Percentiles rank a stretch among this genome's conserved stretches.
phyloP scores from a whole-genome alignment of 2,113 vertebrate genomes.

The Phycodurus eques region DNA sequence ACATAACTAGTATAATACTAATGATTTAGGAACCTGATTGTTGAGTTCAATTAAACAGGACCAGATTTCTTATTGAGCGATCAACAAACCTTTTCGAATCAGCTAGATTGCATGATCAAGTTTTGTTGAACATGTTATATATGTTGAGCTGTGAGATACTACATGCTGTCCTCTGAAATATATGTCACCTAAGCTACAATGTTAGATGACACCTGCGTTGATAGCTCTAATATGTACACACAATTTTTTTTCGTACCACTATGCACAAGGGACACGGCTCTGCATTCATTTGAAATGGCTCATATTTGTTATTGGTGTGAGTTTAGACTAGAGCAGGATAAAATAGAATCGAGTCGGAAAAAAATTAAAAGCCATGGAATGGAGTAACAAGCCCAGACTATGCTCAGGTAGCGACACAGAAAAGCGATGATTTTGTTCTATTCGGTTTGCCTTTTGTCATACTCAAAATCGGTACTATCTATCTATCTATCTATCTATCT shows the following conservation, averaged over 20 bases:
- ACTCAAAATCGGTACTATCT: background rate
- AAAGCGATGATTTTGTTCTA: constrained; percentile 13
- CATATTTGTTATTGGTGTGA: background rate
- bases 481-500: background rate
- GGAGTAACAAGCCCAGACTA: constrained; percentile 25
- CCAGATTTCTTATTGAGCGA: background rate
- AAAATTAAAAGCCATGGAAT: background rate
- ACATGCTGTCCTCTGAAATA: background rate
- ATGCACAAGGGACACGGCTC: background rate
- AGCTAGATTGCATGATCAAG: background rate
- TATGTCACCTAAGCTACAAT: too few relatives aligned
- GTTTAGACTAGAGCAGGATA: too few relatives aligned
- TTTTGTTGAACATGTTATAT: background rate
- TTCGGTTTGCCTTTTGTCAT: background rate
- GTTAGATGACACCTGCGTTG: too few relatives aligned
- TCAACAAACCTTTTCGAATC: background rate
- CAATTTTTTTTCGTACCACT: too few relatives aligned
- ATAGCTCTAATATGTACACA: too few relatives aligned
- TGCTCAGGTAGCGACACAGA: constrained; percentile 10
- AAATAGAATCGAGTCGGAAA: too few relatives aligned
- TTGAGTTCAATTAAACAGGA: too few relatives aligned
- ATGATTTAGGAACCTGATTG: too few relatives aligned
- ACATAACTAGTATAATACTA: too few relatives aligned
- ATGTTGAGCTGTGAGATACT: background rate
- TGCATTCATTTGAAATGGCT: background rate